Evolutionary conservation across 2,888 invertebrate species (phyloP), one percentile per base, ranked within the genome.

Genomic region (Drosophila affinis): DNA sequence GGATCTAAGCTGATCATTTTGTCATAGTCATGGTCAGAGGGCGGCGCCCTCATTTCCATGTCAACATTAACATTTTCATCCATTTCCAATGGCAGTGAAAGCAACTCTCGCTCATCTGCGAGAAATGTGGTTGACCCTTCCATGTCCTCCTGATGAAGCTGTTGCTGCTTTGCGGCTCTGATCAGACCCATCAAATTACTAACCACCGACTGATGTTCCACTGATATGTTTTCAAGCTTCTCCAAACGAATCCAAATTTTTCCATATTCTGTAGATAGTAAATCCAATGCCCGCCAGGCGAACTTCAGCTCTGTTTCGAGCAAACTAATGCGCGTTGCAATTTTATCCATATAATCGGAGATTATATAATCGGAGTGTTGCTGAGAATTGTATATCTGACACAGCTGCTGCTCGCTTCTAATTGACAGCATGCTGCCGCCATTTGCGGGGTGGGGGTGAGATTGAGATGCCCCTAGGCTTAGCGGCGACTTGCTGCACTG

Each of bases 211-310:
- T 98, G 98, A 91, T 98, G 98, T 90, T 98, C 97, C 91, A 96
- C 95, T 3, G 98, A 94, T 71, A 98, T 94, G 24, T 96, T 95
- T 91, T 98, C 98, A 32, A 98, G 93, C 91, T 97, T 96, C 90
- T 98, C 98, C 70, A 98, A 93, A 51, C 97, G 94, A 89, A 97
- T 96, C 97, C 98, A 98, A 96, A 98, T 98, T 91, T 97, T 96
- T 59, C 97, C 96, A 89, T 98, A 98, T 91, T 98, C 98, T 89
- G 97, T 97, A 46, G 97, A 97, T 39, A 98, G 94, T 59, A 98
- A 93, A 90, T 98, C 98, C 62, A 98, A 93, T 3, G 98, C 97
- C 76, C 97, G 94, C 98, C 98, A 98, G 18, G 98, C 98, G 90
- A 97, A 97, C 90, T 97, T 96, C 54, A 98, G 93, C 92, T 98